A percentile compares a stretch with the other conserved stretches of the same genome.
These are phyloP conservation scores for Diploscapter pachys DNA, from an alignment of 1,140 invertebrate species.

Conservation along the genomic window DNA sequence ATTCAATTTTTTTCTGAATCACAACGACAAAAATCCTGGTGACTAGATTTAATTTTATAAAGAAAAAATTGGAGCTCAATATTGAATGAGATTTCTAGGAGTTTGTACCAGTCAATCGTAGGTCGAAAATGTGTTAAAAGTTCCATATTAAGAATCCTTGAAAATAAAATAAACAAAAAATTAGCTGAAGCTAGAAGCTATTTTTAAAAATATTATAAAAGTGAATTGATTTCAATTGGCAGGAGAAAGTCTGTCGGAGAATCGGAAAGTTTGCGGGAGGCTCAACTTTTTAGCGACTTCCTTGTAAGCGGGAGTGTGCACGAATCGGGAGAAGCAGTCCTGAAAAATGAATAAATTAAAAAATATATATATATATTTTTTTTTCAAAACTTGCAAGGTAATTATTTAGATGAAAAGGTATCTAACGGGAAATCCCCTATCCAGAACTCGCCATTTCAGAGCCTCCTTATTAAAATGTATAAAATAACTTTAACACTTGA, in stretches of 20 bases:
- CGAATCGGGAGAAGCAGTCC: conserved; percentile 43
- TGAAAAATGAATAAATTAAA: conserved; percentile 11
- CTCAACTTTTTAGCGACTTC: conserved; percentile 40
- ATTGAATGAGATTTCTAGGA: not conserved
- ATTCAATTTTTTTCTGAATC: no score
- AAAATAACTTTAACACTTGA: no score
- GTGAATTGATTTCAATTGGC: not conserved
- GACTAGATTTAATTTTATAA: no score
- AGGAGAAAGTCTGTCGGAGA: conserved; percentile 22
- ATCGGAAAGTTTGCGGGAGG: conserved; percentile 41
- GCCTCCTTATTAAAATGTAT: no score
- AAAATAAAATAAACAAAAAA: conserved; percentile 1
- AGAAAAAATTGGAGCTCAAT: no score
- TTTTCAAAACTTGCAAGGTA: no score
- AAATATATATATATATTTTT: not conserved
- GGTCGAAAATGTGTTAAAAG: not conserved
- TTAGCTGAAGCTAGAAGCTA: not conserved
- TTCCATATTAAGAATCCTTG: not conserved
- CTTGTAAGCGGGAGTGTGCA: conserved; percentile 40
- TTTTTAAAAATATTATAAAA: not conserved
- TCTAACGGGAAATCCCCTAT: no score
- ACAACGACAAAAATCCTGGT: no score
- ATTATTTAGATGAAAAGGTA: no score
- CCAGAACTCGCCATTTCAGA: no score
- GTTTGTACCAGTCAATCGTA: not conserved